phyloP scores from a whole-genome alignment of 2,888 invertebrate species.

The Serrognathus titanus region DNA sequence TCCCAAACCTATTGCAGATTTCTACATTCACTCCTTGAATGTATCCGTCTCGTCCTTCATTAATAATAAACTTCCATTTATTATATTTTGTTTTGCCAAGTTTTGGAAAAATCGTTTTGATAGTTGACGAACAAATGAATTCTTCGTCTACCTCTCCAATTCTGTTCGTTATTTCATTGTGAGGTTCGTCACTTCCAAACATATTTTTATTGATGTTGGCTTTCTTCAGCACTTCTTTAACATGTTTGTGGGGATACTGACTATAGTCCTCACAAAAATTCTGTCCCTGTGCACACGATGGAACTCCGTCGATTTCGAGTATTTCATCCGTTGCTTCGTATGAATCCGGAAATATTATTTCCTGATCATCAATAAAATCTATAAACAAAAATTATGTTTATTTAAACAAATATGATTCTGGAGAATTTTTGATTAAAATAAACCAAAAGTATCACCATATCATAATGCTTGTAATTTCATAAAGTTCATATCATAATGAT shows the following conservation, averaged over 20 bases:
- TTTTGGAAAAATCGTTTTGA: constrained; percentile 60
- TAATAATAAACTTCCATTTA: constrained; percentile 67
- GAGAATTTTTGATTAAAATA: background rate
- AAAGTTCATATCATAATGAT: too few relatives aligned
- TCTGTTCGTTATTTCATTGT: constrained; percentile 31
- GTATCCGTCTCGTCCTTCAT: constrained; percentile 53
- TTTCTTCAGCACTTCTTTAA: constrained; percentile 40
- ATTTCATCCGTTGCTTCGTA: constrained; percentile 24
- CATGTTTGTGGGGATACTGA: constrained; percentile 47
- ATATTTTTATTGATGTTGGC: constrained; percentile 24
- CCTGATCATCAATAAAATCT: constrained; percentile 18
- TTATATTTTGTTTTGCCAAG: constrained; percentile 58
- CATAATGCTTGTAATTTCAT: too few relatives aligned
- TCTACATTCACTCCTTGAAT: constrained; percentile 73
- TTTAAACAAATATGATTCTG: too few relatives aligned
- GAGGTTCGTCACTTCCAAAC: constrained; percentile 33
- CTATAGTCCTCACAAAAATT: constrained; percentile 50
- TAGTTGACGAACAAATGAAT: constrained; percentile 39
- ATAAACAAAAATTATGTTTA: too few relatives aligned
- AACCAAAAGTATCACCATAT: too few relatives aligned
- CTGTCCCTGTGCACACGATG: constrained; percentile 36
- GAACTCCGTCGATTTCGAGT: constrained; percentile 25
- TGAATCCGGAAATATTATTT: constrained; percentile 35
- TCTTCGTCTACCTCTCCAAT: constrained; percentile 33
- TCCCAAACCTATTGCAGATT: constrained; percentile 63